Base-by-base conservation (phyloP, 2,797 vertebrate species). In the Alectoris magna region DNA sequence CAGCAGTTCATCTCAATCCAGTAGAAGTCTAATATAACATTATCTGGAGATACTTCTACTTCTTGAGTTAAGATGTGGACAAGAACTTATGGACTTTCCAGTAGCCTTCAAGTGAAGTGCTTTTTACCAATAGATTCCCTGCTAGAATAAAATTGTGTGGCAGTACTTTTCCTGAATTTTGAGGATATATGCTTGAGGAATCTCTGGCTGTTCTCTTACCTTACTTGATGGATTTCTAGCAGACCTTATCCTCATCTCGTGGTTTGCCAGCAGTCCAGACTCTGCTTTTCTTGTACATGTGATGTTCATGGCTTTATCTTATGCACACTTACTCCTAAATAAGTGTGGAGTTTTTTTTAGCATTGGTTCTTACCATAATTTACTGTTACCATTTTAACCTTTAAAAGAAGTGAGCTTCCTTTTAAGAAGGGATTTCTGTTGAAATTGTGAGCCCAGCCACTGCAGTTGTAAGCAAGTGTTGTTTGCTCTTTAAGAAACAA, bases 361-460 rank as follows among this genome's bases (percentile, higher is more conserved):
- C 51, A 41, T 49, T 73, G 31, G n/a, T 56, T 64, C 56, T 71
- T 53, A 31, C 48, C 0, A 0, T 74, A 83, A 31, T 18, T 51
- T 51, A 14, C 68, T 85, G 2, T 73, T 91, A 62, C 44, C 11
- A 78, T 72, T 43, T 96, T 93, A 91, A 88, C 87, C 48, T 95
- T 87, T 91, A 46, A 59, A 34, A 72, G 31, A 91, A 49, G 19
- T 38, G 14, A 87, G 10, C 51, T 92, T 93, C 73, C 22, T n/a
- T 59, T 92, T 67, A 13, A 84, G 91, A 81, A 88, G 29, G 43
- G 36, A 67, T 11, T 84, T 91, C 39, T 83, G 14, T 29, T 85
- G 84, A 84, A 88, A 80, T 31, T 48, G 19, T 19, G 24, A 87
- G 71, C 46, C 38, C 39, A 29, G 70, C 58, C 46, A n/a, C 14